Evolutionary conservation across 2,888 invertebrate species (phyloP), one percentile per base, ranked within the genome.

Genomic region (Notodonta dromedarius): DNA sequence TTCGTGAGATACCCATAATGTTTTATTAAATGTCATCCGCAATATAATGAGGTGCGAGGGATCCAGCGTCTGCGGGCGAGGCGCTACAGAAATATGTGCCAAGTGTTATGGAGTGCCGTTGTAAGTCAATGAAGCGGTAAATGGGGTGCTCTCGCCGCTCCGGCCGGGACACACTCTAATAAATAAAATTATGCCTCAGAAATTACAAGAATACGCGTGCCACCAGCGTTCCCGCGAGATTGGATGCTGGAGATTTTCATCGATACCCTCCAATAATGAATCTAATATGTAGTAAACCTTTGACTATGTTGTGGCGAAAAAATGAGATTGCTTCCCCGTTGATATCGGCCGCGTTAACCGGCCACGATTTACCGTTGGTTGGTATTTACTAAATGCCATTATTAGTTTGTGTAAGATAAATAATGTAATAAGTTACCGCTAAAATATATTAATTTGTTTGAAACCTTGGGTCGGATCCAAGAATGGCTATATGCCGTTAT

Each of bases 41-140:
- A 88, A 90, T 90, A 91, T 92, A 93, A 93, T 93, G 93, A 93
- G 93, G 91, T 90, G 91, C 87, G 88, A 86, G 88, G 89, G 89
- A 87, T 88, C 86, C 81, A 81, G 80, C 87, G 83, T 86, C 87
- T 87, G 87, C 73, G 85, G 78, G 87, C 85, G 89, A 85, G 86
- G 87, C 86, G 90, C 89, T 88, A 92, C 91, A 92, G 90, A 93
- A 93, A 93, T 93, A 93, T 93, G 93, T 93, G 93, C 88, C 87
- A 92, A 93, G 92, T 91, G 90, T 92, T 92, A 93, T 93, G 82
- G 90, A 92, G 91, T 89, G 90, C 88, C 92, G 92, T 93, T 93
- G 93, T 93, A 93, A 93, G 93, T 93, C 93, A 93, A 93, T 93
- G 93, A 93, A 88, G 92, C 92, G 91, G 90, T 83, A 93, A 93